Evolutionary conservation across 2,797 vertebrate genomes (phyloP).

Genomic region (Macropus fuliginosus): DNA sequence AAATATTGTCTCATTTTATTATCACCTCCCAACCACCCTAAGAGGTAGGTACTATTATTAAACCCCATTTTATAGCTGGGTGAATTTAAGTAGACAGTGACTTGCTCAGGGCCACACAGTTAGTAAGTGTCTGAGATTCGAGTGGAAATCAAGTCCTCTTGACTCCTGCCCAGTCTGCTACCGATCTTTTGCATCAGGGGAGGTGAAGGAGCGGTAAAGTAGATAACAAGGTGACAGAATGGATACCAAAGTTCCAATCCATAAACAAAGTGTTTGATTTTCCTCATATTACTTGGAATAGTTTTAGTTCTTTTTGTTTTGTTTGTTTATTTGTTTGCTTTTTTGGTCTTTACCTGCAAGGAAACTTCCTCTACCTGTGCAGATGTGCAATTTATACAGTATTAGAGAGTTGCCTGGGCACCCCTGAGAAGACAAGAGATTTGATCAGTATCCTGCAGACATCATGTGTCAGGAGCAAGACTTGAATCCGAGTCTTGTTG

Average conservation of each 20-base stretch:
- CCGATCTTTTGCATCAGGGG: not conserved
- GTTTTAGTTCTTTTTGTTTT: not conserved
- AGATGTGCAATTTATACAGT: not conserved
- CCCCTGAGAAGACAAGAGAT: not conserved
- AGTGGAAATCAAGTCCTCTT: not conserved
- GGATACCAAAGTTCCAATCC: not conserved
- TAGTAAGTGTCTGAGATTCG: not conserved
- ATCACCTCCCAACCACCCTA: not conserved
- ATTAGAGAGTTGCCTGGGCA: not conserved
- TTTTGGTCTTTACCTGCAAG: not conserved
- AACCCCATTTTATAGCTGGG: not conserved
- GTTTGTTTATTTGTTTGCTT: not conserved
- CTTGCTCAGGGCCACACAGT: not conserved
- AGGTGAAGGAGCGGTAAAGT: not conserved
- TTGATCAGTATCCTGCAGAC: not conserved
- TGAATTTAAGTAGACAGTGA: not conserved
- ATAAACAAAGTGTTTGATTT: not conserved
- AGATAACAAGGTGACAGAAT: not conserved
- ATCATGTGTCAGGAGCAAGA: not conserved
- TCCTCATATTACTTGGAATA: not conserved
- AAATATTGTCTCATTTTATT: not conserved
- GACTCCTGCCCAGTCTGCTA: not conserved
- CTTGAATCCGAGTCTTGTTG: not conserved
- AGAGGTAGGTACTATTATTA: not conserved
- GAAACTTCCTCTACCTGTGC: not conserved